These are phyloP conservation scores for Lottia gigantea DNA, from an alignment of 2,888 invertebrate species.

Conservation along the genomic window DNA sequence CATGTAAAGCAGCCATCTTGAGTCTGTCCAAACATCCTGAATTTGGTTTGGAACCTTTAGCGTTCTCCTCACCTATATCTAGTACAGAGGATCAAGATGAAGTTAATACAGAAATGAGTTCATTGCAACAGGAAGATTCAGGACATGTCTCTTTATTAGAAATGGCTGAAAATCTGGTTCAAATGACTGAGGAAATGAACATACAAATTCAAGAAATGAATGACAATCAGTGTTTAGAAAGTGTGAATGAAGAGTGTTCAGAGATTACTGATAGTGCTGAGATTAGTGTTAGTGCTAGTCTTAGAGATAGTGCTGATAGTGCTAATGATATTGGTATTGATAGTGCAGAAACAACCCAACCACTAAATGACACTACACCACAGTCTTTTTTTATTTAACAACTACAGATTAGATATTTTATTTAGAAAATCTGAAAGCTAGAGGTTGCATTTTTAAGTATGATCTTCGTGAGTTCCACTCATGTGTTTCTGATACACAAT, in stretches of 20 bases:
- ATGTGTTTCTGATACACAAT: too few relatives aligned
- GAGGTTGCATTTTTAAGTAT: too few relatives aligned
- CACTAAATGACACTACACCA: constrained; percentile 1
- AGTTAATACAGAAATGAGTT: neutral
- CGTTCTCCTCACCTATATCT: neutral
- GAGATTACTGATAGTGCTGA: neutral
- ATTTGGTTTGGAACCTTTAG: neutral
- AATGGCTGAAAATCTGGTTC: constrained; percentile 51
- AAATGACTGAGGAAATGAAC: constrained; percentile 48
- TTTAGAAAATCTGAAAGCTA: too few relatives aligned
- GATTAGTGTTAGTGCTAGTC: neutral
- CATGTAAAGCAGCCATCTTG: constrained; percentile 6
- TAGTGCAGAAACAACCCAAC: neutral
- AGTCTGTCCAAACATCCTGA: constrained; percentile 6
- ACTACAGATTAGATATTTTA: too few relatives aligned
- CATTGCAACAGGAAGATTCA: constrained; percentile 9
- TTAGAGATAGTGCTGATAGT: neutral
- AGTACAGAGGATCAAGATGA: neutral
- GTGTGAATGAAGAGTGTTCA: too few relatives aligned
- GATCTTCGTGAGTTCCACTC: too few relatives aligned
- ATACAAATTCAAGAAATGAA: constrained; percentile 27
- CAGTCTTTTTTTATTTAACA: constrained; percentile 1
- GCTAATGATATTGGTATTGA: constrained; percentile 5
- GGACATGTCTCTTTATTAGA: constrained; percentile 43
- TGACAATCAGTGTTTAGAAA: neutral